Percentiles rank a stretch among this genome's conserved stretches.
phyloP scores from a whole-genome alignment of 2,888 invertebrate genomes.

The Meghimatium bilineatum region DNA sequence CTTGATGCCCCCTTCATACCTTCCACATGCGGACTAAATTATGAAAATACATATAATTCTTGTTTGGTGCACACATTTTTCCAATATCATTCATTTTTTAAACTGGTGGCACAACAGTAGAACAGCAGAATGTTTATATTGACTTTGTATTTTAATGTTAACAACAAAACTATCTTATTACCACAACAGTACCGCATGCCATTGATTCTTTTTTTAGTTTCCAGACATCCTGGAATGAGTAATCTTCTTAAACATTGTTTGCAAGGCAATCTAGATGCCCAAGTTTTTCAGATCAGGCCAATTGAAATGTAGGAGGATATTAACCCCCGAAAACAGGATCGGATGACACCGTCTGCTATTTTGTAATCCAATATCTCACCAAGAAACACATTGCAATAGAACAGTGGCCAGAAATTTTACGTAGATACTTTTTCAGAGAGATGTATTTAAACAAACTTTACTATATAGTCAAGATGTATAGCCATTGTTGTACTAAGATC shows the following conservation, averaged over 20 bases:
- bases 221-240: neutral
- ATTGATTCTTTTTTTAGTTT: constrained; percentile 13
- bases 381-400: neutral
- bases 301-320: neutral
- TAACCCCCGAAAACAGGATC: neutral
- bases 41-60: too few relatives aligned
- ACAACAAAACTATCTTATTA: neutral
- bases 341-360: neutral
- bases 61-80: too few relatives aligned
- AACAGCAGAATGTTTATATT: too few relatives aligned
- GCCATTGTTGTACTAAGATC: too few relatives aligned
- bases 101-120: too few relatives aligned
- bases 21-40: too few relatives aligned
- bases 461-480: too few relatives aligned
- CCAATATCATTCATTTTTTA: too few relatives aligned
- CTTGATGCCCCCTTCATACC: too few relatives aligned
- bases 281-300: neutral
- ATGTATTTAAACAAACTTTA: too few relatives aligned
- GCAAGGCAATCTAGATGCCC: neutral
- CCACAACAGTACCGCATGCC: neutral
- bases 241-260: neutral
- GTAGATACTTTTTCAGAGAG: neutral
- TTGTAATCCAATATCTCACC: neutral
- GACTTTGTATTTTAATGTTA: neutral
- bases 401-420: neutral